Percentiles rank a stretch among this genome's conserved stretches.
These are phyloP conservation scores for Ruditapes philippinarum DNA, from an alignment of 1,140 invertebrate genomes.

Conservation along the genomic window DNA sequence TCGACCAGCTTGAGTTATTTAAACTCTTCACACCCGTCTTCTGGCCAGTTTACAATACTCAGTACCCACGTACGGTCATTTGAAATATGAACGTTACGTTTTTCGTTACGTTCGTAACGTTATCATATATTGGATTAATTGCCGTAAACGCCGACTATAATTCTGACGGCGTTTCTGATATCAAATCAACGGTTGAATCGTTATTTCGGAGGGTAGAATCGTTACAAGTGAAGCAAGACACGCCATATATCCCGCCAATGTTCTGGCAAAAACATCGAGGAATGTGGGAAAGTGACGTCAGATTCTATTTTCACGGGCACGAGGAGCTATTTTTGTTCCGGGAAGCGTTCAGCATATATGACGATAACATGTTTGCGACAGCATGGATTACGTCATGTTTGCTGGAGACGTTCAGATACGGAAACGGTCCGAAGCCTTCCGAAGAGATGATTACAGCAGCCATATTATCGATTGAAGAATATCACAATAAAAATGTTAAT, in stretches of 20 bases:
- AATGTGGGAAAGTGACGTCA: slow-evolving; percentile 80
- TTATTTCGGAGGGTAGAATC: slow-evolving; percentile 69
- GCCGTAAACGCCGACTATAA: background rate
- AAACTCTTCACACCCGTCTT: no score
- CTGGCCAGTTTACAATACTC: no score
- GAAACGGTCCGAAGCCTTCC: slow-evolving; percentile 75
- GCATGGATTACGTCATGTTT: slow-evolving; percentile 80
- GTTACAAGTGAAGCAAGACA: slow-evolving; percentile 75
- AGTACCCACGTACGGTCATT: no score
- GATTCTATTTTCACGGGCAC: slow-evolving; percentile 80
- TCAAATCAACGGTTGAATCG: slow-evolving; percentile 52
- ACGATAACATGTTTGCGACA: slow-evolving; percentile 85
- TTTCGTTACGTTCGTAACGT: no score
- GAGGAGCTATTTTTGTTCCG: slow-evolving; percentile 73
- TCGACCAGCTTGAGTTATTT: no score
- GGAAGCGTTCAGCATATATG: slow-evolving; percentile 77
- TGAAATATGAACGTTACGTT: no score
- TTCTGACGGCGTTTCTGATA: background rate
- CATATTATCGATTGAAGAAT: slow-evolving; percentile 68
- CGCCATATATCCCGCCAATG: slow-evolving; percentile 69
- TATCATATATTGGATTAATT: background rate
- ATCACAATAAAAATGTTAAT: slow-evolving; percentile 73
- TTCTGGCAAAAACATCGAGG: slow-evolving; percentile 78
- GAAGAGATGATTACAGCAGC: slow-evolving; percentile 73
- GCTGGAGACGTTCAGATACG: slow-evolving; percentile 78